Conservation (phyloP, 2,113 vertebrate species). For the Serinus canaria region DNA sequence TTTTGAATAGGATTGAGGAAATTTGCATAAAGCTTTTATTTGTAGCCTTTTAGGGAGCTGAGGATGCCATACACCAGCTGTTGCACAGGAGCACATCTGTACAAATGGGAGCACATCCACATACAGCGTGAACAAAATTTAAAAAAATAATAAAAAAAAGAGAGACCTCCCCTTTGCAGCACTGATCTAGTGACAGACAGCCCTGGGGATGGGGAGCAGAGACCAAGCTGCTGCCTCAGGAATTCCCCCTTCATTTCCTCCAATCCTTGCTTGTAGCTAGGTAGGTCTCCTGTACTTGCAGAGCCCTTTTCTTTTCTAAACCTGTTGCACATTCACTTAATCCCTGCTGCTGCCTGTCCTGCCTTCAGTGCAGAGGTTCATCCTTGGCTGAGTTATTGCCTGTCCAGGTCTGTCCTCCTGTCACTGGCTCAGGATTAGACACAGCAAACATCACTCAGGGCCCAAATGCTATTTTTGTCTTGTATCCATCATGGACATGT, state of each 20-base stretch:
- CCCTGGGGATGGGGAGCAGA: neutral
- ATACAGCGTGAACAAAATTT: rapidly evolving
- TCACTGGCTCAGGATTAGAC: neutral
- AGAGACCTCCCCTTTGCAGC: neutral
- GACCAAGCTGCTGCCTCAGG: neutral
- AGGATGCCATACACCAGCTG: neutral
- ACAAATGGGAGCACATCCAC: neutral
- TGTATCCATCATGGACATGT: rapidly evolving
- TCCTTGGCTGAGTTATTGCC: neutral
- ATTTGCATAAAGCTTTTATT: neutral
- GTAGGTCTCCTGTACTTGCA: neutral
- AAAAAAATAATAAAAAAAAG: neutral
- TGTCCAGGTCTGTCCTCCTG: neutral
- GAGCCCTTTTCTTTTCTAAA: neutral
- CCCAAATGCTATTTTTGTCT: neutral
- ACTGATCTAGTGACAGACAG: neutral
- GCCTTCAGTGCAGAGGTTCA: neutral
- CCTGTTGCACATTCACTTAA: rapidly evolving
- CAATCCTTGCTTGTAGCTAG: neutral
- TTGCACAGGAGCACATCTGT: neutral
- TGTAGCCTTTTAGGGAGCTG: neutral
- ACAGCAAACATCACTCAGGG: neutral
- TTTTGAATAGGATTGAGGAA: neutral
- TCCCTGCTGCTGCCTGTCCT: neutral
- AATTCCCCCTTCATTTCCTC: neutral